Evolutionary conservation across 2,113 vertebrate genomes (phyloP), one percentile per base, ranked within the genome.

Genomic region (Pica pica): DNA sequence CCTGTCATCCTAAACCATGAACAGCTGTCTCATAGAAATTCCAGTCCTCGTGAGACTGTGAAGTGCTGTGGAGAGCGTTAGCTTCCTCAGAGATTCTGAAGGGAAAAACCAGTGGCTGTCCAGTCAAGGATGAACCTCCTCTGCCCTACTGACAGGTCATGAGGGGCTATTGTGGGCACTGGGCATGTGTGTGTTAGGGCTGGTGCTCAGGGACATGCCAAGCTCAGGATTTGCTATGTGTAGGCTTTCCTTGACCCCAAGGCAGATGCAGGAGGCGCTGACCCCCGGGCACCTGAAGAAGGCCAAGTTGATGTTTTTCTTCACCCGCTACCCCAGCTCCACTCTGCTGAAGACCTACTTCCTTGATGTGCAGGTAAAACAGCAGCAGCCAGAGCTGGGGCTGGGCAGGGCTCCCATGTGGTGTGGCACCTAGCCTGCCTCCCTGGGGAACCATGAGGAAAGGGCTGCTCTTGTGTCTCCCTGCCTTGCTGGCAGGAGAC

Each of bases 261-360:
- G 78, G 85, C 95, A 99, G 97, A 98, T 99, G 94, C 99, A 99
- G 98, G 99, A 99, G 93, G 98, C 98, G 2, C 97, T 99, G 95
- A 99, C 98, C 27, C 99, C 99, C 0, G 97, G 98, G 78, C 99
- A 99, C 96, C 96, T 99, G 98, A 99, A 99, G 98, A 99, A 99
- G 93, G 99, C 99, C 79, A 99, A 99, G 74, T 97, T 99, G 61
- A 99, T 99, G 99, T 99, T 99, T 97, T 99, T 99, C 98, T 99
- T 99, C 96, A 99, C 99, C 6, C 99, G 99, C 84, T 99, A 99
- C 84, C 99, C 99, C 73, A 99, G 99, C 97, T 99, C 99, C 90
- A 98, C 97, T 65, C 98, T 99, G 82, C 98, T 99, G 95, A 99
- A 99, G 95, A 98, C 98, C 55, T 99, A 98, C 94, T 99, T 99